Conservation (phyloP, 2,888 invertebrate species). For the Troides oblongomaculatus region DNA sequence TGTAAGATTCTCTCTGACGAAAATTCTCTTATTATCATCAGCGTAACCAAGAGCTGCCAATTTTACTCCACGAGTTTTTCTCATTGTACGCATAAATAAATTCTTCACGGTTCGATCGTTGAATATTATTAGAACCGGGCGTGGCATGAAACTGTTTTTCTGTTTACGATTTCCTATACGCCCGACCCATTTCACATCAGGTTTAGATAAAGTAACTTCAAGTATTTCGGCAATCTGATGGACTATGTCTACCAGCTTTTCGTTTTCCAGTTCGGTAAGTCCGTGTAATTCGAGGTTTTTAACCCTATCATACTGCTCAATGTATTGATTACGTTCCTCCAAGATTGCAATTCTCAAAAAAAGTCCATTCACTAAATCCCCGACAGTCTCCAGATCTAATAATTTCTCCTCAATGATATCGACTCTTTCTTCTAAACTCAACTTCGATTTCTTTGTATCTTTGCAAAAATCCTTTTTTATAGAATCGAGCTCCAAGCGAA, state of each 20-base stretch:
- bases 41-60: not conserved
- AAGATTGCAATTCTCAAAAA: not conserved
- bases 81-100: not conserved
- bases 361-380: not conserved
- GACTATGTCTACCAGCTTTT: not conserved
- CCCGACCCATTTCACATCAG: not conserved
- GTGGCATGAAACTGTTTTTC: not conserved
- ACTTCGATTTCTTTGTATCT: not conserved
- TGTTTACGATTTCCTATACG: not conserved
- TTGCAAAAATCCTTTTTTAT: slow-evolving; percentile 2
- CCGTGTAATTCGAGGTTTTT: slow-evolving; percentile 2
- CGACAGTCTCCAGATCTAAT: not conserved
- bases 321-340: not conserved
- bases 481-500: not conserved
- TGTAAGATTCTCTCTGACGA: slow-evolving; percentile 3
- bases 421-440: not conserved
- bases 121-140: slow-evolving; percentile 3
- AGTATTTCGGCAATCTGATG: not conserved
- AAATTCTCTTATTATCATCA: not conserved
- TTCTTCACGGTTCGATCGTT: not conserved
- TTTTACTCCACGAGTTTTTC: not conserved
- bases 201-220: not conserved
- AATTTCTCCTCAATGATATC: slow-evolving; percentile 1
- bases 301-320: slow-evolving; percentile 2
- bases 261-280: not conserved